Evolutionary conservation across 2,113 vertebrate genomes (phyloP).

Genomic region (Uria lomvia): DNA sequence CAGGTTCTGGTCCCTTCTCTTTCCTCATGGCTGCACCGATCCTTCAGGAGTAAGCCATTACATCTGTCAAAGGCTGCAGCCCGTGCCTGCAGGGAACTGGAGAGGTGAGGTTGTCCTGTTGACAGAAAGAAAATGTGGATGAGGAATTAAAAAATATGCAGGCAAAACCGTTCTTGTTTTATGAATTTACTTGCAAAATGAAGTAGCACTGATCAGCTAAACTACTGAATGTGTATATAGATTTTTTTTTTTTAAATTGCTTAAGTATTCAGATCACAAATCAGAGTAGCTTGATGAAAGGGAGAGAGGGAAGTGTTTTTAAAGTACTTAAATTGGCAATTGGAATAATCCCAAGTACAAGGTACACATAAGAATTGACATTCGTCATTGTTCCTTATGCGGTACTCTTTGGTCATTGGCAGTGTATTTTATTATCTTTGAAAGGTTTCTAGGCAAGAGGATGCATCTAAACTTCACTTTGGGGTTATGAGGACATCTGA

Average conservation of each 20-base stretch:
- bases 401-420: neutral
- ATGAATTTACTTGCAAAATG: slow-evolving; percentile 28
- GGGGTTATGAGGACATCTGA: neutral
- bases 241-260: neutral
- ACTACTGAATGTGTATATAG: neutral
- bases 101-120: neutral
- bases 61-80: neutral
- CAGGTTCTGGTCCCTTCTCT: neutral
- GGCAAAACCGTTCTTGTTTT: neutral
- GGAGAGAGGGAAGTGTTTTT: neutral
- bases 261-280: neutral
- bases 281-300: neutral
- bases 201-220: neutral
- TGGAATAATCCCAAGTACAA: neutral
- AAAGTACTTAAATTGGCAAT: neutral
- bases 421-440: neutral
- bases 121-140: neutral
- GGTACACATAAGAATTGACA: neutral
- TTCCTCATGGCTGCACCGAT: neutral
- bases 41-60: neutral
- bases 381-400: neutral
- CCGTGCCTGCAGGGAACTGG: neutral
- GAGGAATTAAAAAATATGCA: neutral
- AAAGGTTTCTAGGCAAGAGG: neutral
- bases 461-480: neutral